Base-by-base conservation (phyloP, 2,888 invertebrate species). In the Phortica okadai region DNA sequence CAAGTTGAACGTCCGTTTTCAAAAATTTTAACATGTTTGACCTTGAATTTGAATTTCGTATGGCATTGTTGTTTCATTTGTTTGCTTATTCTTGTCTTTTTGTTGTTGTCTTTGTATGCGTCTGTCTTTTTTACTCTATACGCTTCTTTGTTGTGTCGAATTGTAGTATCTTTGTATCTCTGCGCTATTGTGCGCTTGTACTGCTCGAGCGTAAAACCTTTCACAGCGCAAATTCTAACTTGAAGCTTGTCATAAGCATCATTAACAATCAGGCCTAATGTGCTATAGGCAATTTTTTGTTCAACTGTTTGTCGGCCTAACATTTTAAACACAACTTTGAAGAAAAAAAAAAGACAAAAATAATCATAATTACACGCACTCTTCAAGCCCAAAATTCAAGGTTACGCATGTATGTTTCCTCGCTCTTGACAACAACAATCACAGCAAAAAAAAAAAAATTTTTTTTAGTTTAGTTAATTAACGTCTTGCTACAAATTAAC, bases 1-100 rank as follows among this genome's bases (percentile, higher is more conserved):
- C 84, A 85, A 89, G 89, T 89, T 89, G 89, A 89, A 89, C 82
- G 89, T 83, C 89, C 89, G 86, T 88, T 89, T 89, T 87, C 81
- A 79, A 83, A 69, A 83, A 83, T 83, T 86, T 88, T 77, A 81
- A 82, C 86, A 82, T 77, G 79, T 78, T 79, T 83, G 89, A 90
- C 89, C 89, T 90, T 90, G 89, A 90, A 83, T 85, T 84, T 83
- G 84, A 84, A 88, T 87, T 89, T 42, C 25, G 54, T 33, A 54
- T 54, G 21, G 58, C 10, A 21, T 25, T 62, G 21, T 16, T 16
- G 6, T 7, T 21, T 62, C 62, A 25, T 62, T 21, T 16, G 0
- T 62, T 62, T 25, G 62, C 62, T n/a, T 59, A 59, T 21, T n/a
- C 58, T 62, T 56, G 16, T 33, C 78, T 79, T 82, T 77, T 77